Evolutionary conservation across 2,113 vertebrate species (phyloP).

Genomic region (Indicator maculatus): DNA sequence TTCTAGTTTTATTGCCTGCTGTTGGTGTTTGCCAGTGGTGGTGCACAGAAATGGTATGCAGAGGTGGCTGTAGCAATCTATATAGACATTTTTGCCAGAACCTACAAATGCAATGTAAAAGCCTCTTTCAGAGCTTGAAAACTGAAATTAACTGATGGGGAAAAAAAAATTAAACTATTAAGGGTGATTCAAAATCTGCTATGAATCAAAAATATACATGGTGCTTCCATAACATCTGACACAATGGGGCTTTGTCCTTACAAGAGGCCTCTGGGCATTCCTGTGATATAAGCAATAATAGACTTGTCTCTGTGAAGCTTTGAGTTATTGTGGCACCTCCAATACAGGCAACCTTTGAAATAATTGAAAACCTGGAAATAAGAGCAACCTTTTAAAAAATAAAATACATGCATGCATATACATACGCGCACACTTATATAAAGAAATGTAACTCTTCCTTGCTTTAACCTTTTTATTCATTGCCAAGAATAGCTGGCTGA

Average conservation of each 20-base stretch:
- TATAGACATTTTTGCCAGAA: background rate
- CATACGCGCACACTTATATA: background rate
- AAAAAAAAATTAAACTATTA: conserved; percentile 46
- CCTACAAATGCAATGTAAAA: conserved; percentile 21
- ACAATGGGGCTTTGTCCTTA: conserved; percentile 59
- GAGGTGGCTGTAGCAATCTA: background rate
- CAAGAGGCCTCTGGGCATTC: conserved; percentile 28
- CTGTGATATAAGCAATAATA: conserved; percentile 39
- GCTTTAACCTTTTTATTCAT: conserved; percentile 41
- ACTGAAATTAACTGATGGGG: conserved; percentile 31
- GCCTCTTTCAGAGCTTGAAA: conserved; percentile 42
- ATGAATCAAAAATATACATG: conserved; percentile 37
- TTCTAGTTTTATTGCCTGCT: background rate
- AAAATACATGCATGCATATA: background rate
- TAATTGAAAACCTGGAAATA: conserved; percentile 59
- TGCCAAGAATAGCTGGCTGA: conserved; percentile 60
- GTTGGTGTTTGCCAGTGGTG: background rate
- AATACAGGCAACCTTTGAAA: conserved; percentile 16
- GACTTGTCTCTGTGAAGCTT: conserved; percentile 30
- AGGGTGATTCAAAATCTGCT: conserved; percentile 27
- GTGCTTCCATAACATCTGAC: conserved; percentile 46
- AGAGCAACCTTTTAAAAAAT: conserved; percentile 39
- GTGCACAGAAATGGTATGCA: background rate
- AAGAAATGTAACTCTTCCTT: conserved; percentile 22
- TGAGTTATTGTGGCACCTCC: conserved; percentile 30